Base-by-base conservation (phyloP, 2,113 vertebrate genomes). In the Prinia subflava region DNA sequence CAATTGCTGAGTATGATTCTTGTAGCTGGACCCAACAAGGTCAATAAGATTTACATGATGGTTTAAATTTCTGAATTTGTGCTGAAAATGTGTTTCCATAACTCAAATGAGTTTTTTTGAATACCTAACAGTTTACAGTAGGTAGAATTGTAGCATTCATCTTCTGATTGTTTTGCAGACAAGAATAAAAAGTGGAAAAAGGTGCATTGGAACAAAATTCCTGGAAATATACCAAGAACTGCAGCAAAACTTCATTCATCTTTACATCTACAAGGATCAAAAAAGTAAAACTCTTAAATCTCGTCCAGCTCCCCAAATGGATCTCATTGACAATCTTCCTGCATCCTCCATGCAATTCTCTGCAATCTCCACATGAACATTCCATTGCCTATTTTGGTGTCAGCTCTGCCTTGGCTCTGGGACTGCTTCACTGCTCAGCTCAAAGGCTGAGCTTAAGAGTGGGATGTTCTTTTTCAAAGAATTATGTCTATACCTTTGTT, bases 401-500 rank as follows among this genome's bases (percentile, higher is more conserved):
- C 87, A 75, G 33, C 17, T n/a, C 22, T 46, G 42, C 18, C 39
- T 80, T 65, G 71, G 41, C 37, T 92, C 62, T 76, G 39, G 52
- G n/a, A 24, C 18, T 63, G 55, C 23, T 85, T 31, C 68, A 52
- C 27, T 47, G 23, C n/a, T 68, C 55, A 86, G 17, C 11, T 28
- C 23, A 24, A 67, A 89, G 30, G 39, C 33, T 71, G 23, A 87
- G 21, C 6, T 64, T 9, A 56, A 85, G 14, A 9, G 11, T 20
- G 85, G 30, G 22, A 49, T 28, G 57, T 27, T 63, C 17, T 24
- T 89, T 73, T 39, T 57, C 33, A 59, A 55, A 67, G 25, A 74
- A 24, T 4, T 41, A 23, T 20, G 10, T 10, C 18, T 55, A 6
- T 4, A n/a, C 0, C 3, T n/a, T 64, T n/a, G n/a, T n/a, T n/a